Conservation (phyloP, 1,140 invertebrate species). For the Trachymyrmex cornetzi region DNA sequence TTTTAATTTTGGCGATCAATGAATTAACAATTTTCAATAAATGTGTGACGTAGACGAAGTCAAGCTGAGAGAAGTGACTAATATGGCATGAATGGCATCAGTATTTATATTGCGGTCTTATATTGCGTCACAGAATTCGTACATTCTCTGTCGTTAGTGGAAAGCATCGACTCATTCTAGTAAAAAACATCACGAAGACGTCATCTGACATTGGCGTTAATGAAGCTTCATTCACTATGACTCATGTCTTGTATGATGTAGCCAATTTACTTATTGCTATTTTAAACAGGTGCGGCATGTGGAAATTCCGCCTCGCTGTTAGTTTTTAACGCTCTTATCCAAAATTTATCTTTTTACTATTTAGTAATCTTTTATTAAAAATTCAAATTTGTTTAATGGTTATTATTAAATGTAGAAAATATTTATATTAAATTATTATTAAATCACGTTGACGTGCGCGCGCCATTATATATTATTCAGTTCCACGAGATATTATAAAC, state of each 20-base stretch:
- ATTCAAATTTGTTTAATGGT: too few relatives aligned
- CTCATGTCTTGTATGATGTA: constrained; percentile 49
- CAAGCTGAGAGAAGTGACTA: not conserved
- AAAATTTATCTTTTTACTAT: not conserved
- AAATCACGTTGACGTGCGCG: too few relatives aligned
- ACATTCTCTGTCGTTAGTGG: not conserved
- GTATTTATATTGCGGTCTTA: constrained; percentile 18
- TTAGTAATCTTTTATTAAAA: too few relatives aligned
- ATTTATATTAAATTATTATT: too few relatives aligned
- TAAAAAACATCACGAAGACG: constrained; percentile 2
- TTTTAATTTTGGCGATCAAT: not conserved
- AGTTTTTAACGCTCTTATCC: not conserved
- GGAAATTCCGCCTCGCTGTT: not conserved
- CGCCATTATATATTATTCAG: too few relatives aligned
- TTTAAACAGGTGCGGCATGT: constrained; percentile 62
- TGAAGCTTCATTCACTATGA: constrained; percentile 49
- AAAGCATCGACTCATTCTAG: constrained; percentile 8
- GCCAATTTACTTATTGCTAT: constrained; percentile 50
- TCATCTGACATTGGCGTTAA: constrained; percentile 22
- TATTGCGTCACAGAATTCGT: not conserved
- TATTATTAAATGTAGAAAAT: too few relatives aligned
- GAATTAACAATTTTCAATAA: not conserved
- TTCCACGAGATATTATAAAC: too few relatives aligned
- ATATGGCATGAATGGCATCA: not conserved
- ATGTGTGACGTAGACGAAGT: not conserved